These are phyloP conservation scores for Ips nitidus DNA, from an alignment of 1,140 invertebrate genomes.

Conservation along the genomic window DNA sequence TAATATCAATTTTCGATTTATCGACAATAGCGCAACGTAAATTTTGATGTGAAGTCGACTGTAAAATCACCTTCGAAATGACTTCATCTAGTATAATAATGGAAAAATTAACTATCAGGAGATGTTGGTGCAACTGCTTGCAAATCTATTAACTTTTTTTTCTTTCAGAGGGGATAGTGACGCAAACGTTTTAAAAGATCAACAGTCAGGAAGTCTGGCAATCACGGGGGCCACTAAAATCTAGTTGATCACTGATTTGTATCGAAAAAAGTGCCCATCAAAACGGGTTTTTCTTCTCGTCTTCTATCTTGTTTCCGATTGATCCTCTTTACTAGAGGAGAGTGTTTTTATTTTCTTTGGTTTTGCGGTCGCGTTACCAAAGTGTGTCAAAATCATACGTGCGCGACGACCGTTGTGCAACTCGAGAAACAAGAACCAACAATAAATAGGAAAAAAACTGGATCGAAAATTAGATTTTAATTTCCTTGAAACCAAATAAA, in stretches of 20 bases:
- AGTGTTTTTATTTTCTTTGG: slow-evolving; percentile 1
- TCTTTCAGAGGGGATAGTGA: slow-evolving; percentile 2
- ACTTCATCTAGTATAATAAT: slow-evolving; percentile 20
- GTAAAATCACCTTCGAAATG: slow-evolving; percentile 22
- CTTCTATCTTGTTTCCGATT: slow-evolving; percentile 4
- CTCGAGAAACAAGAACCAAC: slow-evolving; percentile 10
- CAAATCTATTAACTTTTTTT: slow-evolving; percentile 8
- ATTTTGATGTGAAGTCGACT: slow-evolving; percentile 21
- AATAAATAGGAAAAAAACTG: slow-evolving; percentile 12
- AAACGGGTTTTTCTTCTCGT: slow-evolving; percentile 3
- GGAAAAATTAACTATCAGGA: neutral
- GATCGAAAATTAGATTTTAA: slow-evolving; percentile 34
- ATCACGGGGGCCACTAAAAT: neutral
- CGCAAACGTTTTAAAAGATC: neutral
- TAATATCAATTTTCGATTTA: slow-evolving; percentile 25
- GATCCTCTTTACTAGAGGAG: slow-evolving; percentile 1
- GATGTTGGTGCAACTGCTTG: slow-evolving; percentile 1
- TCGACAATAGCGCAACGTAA: slow-evolving; percentile 21
- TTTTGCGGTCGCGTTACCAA: slow-evolving; percentile 27
- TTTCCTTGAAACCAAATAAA: slow-evolving; percentile 32
- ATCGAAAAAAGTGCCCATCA: slow-evolving; percentile 5
- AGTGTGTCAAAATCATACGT: slow-evolving; percentile 33
- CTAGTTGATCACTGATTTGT: neutral
- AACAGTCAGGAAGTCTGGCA: neutral
- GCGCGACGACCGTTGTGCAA: slow-evolving; percentile 27